phyloP scores from a whole-genome alignment of 2,113 vertebrate genomes.

The Clupea harengus region DNA sequence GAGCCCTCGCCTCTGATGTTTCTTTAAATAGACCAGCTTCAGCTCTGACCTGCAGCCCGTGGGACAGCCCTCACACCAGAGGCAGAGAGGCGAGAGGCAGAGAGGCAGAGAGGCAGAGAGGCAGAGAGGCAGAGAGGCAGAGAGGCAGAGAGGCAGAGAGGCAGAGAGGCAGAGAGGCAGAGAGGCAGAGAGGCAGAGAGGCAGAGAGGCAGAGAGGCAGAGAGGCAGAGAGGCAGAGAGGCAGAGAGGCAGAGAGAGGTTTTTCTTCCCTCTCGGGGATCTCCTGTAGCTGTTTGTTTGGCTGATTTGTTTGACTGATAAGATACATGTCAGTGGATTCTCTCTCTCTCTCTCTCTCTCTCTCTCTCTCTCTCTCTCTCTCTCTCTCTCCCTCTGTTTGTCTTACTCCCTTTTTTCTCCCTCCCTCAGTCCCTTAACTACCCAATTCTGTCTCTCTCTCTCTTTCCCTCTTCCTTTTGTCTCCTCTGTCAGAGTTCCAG shows the following conservation, averaged over 20 bases:
- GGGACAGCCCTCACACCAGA: background rate
- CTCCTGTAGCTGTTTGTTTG: background rate
- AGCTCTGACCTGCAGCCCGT: too few relatives aligned
- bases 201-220: too few relatives aligned
- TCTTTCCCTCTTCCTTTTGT: slow-evolving; percentile 13
- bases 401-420: slow-evolving; percentile 46
- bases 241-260: too few relatives aligned
- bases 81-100: background rate
- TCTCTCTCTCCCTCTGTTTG: slow-evolving; percentile 26
- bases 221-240: too few relatives aligned
- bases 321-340: background rate
- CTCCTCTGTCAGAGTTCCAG: too few relatives aligned
- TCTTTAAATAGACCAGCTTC: background rate
- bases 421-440: slow-evolving; percentile 46
- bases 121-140: too few relatives aligned
- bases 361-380: slow-evolving; percentile 9
- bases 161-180: too few relatives aligned
- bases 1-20: background rate
- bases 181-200: too few relatives aligned
- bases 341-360: background rate
- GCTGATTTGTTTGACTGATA: background rate
- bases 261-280: background rate
- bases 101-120: too few relatives aligned
- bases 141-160: too few relatives aligned
- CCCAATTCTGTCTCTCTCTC: slow-evolving; percentile 38